Evolutionary conservation across 2,113 vertebrate species (phyloP), one percentile per base, ranked within the genome.

Genomic region (Python bivittatus): DNA sequence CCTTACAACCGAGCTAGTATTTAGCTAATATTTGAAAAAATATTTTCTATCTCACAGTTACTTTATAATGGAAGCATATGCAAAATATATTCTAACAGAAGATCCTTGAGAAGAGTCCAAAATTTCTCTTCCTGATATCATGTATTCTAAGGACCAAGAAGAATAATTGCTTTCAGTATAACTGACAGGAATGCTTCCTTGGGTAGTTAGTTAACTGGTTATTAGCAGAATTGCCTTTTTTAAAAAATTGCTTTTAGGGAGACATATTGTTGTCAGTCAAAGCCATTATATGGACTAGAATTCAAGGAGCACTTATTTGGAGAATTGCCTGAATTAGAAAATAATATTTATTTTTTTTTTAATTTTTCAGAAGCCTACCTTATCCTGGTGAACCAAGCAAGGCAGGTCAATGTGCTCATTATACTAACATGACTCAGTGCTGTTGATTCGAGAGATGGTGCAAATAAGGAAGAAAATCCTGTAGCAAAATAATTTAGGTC

Each of bases 311-410:
- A n/a, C 52, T 56, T 20, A 42, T 60, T 90, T 93, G 94, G 48
- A 91, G 48, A 91, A 54, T 38, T 44, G n/a, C 25, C 52, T 91
- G 64, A 38, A 22, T 92, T 91, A 92, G 91, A 58, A 93, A 90
- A 0, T 20, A 92, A 92, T 92, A 48, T 6, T 48, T 48, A 48
- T 48, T 48, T 6, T 48, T 93, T 94, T 93, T 93, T 97, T 6
- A 4, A 38, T 96, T 95, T 96, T 97, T 84, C 95, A 97, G 97
- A 68, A 95, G 92, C 84, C 42, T 88, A 87, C 72, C 93, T 93
- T 88, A 79, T 68, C 48, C 88, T 93, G 0, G 0, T 92, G 54
- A 90, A 93, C 93, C 0, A 0, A 9, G 56, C 83, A 93, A 88
- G 53, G 33, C 79, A 84, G 38, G 1, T 6, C 54, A 93, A 44